Percentiles rank a stretch among this genome's conserved stretches.
These are phyloP conservation scores for Asarcornis scutulata DNA, from an alignment of 2,113 vertebrate species.

Conservation along the genomic window DNA sequence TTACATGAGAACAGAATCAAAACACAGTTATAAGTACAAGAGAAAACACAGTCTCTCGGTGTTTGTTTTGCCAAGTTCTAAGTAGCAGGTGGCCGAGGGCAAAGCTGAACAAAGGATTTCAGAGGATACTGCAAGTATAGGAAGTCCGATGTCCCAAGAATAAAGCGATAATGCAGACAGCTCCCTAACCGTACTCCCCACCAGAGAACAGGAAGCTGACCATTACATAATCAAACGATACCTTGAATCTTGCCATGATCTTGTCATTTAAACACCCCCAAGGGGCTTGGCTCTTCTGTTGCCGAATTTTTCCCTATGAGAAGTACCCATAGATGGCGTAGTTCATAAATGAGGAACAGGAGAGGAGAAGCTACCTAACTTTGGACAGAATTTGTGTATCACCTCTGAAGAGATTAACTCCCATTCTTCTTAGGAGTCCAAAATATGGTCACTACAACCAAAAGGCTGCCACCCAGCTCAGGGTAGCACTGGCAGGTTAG, in stretches of 20 bases:
- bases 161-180: neutral
- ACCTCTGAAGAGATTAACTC: neutral
- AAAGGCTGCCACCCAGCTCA: neutral
- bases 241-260: neutral
- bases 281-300: neutral
- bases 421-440: neutral
- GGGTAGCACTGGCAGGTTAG: neutral
- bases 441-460: neutral
- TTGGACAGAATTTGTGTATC: neutral
- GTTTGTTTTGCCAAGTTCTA: slow-evolving; percentile 46
- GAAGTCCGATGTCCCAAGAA: neutral
- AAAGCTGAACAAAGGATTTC: slow-evolving; percentile 33
- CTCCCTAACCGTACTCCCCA: neutral
- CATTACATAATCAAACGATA: neutral
- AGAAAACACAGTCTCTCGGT: slow-evolving; percentile 23
- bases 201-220: neutral
- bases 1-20: slow-evolving; percentile 52
- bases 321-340: neutral
- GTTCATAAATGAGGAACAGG: neutral
- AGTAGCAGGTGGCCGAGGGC: slow-evolving; percentile 29
- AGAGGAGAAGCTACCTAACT: neutral
- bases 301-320: neutral
- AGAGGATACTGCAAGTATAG: neutral
- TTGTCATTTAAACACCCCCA: neutral
- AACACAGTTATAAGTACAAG: slow-evolving; percentile 51